These are phyloP conservation scores for Myotis findleyi DNA, from an alignment of 2,797 vertebrate species.

Conservation along the genomic window DNA sequence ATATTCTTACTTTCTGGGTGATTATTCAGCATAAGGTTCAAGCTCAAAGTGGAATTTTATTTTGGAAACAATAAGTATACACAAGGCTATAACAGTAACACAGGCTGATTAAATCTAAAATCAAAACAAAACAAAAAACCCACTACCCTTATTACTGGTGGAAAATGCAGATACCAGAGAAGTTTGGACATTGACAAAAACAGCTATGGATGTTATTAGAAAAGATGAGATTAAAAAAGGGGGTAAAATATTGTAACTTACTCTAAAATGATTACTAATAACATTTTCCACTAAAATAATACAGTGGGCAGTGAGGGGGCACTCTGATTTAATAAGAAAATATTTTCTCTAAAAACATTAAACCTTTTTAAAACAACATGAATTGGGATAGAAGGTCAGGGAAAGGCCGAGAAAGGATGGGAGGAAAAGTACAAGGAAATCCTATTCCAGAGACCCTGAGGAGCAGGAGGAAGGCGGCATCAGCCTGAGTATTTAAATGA, in stretches of 20 bases:
- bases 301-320: background rate
- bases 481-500: background rate
- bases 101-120: background rate
- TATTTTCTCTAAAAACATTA: background rate
- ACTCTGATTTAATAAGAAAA: background rate
- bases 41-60: slow-evolving; percentile 15
- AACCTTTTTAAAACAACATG: too few species aligned
- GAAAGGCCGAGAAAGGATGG: background rate
- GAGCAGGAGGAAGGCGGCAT: background rate
- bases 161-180: background rate
- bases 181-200: background rate
- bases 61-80: background rate
- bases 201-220: background rate
- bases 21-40: background rate
- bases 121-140: background rate
- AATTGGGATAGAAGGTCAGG: background rate
- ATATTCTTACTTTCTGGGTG: background rate
- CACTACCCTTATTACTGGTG: background rate
- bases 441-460: background rate
- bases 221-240: background rate
- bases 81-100: background rate
- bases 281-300: background rate
- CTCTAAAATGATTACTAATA: background rate
- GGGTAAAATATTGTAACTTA: background rate
- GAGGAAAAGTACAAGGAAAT: background rate